Conservation (phyloP, 2,113 vertebrate species). For the Poecilia latipinna region DNA sequence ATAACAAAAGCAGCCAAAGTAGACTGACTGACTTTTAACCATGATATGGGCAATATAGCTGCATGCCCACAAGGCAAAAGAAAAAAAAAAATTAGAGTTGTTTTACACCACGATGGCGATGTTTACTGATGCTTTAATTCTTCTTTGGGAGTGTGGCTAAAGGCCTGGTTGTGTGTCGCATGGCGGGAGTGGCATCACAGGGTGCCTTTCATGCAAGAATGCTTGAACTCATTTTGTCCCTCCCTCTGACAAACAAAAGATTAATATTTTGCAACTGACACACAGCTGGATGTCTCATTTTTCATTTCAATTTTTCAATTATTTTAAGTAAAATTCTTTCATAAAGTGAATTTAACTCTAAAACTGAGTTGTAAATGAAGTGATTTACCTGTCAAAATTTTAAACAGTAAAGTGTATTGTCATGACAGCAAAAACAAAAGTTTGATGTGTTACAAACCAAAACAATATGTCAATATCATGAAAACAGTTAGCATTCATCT, state of each 20-base stretch:
- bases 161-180: background rate
- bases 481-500: constrained; percentile 12
- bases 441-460: background rate
- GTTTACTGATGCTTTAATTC: background rate
- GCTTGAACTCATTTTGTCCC: background rate
- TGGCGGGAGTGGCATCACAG: background rate
- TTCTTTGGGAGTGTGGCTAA: too few species aligned
- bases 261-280: background rate
- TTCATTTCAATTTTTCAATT: background rate
- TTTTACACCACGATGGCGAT: background rate
- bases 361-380: background rate
- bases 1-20: too few species aligned
- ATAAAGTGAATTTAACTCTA: background rate
- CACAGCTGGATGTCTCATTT: background rate
- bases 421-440: background rate
- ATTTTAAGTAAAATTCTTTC: background rate
- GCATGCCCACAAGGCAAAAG: background rate
- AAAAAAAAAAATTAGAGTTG: background rate
- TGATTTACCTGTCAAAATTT: background rate
- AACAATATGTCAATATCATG: constrained; percentile 22
- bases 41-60: too few species aligned
- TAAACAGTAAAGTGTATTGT: background rate
- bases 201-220: background rate
- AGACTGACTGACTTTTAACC: too few species aligned
- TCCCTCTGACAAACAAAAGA: background rate